Evolutionary conservation across 1,140 invertebrate species (phyloP), one percentile per base, ranked within the genome.

Genomic region (Calephelis virginiensis): DNA sequence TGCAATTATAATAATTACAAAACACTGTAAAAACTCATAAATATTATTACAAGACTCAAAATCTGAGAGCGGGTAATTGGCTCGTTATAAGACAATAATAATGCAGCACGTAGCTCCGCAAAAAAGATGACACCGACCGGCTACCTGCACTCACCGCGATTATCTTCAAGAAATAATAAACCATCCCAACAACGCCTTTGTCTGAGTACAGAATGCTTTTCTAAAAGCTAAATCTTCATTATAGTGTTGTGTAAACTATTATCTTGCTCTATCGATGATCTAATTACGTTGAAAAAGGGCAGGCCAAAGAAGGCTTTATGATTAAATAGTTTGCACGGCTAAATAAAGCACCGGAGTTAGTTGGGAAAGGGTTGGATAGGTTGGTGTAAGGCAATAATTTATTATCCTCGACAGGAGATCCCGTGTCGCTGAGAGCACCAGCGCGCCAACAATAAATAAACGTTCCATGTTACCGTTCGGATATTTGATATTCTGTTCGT

Each of bases 201-300:
- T 56, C 53, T 56, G 63, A 64, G 63, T 50, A 50, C 12, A 46
- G 50, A 61, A 53, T 62, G 66, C 49, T 68, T 63, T 63, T 64
- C 63, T 64, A 64, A 56, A 56, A 81, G 76, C 78, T 85, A 85
- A 86, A 85, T 89, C 86, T 89, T 89, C 86, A 85, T 89, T 85
- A 86, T 65, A 68, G 66, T 45, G 56, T 28, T 63, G 77, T 68
- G 80, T 87, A 85, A 79, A 84, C 84, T 79, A 71, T 75, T 70
- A 75, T 69, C 70, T 68, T 17, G 53, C 56, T 61, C 63, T 85
- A 86, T 86, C 83, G 75, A 63, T 75, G 82, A 86, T 86, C 82
- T 82, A 78, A 81, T 83, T 80, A 77, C 70, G 67, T 69, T 68
- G 66, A 73, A 80, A 74, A 77, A 76, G 68, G 71, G 67, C 59